phyloP scores from a whole-genome alignment of 2,888 invertebrate species.

The Dilophus febrilis region DNA sequence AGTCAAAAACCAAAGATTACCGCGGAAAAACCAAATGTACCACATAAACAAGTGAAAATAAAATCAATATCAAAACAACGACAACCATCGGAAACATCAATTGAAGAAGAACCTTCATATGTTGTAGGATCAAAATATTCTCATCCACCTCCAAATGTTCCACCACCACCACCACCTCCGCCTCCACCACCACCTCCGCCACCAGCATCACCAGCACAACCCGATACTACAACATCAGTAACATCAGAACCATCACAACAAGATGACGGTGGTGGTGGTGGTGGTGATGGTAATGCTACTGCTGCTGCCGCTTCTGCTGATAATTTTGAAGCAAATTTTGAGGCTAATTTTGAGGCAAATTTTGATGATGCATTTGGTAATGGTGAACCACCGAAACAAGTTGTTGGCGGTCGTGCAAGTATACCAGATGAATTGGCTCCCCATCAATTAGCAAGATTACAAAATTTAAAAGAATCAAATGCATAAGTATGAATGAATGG shows the following conservation, averaged over 20 bases:
- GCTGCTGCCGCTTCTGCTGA: slow-evolving; percentile 20
- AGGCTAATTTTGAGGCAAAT: slow-evolving; percentile 29
- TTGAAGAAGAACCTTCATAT: slow-evolving; percentile 24
- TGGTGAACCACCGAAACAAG: slow-evolving; percentile 37
- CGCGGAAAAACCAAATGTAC: no score
- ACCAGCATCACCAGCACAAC: slow-evolving; percentile 9
- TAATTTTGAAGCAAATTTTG: slow-evolving; percentile 17
- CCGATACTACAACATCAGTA: slow-evolving; percentile 8
- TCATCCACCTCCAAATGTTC: neutral
- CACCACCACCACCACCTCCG: no score
- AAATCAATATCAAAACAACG: no score
- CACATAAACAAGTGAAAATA: no score
- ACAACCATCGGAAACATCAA: no score
- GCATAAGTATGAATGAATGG: no score
- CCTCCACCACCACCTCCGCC: slow-evolving; percentile 2
- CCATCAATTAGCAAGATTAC: slow-evolving; percentile 71
- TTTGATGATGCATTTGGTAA: slow-evolving; percentile 32
- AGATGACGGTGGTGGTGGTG: neutral
- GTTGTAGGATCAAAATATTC: slow-evolving; percentile 9
- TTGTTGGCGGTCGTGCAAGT: slow-evolving; percentile 48
- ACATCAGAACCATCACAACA: neutral
- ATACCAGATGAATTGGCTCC: slow-evolving; percentile 81
- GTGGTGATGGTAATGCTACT: neutral
- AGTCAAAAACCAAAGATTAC: no score
- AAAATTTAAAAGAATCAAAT: slow-evolving; percentile 80